phyloP scores from a whole-genome alignment of 2,797 vertebrate species.

The Lagorchestes hirsutus region DNA sequence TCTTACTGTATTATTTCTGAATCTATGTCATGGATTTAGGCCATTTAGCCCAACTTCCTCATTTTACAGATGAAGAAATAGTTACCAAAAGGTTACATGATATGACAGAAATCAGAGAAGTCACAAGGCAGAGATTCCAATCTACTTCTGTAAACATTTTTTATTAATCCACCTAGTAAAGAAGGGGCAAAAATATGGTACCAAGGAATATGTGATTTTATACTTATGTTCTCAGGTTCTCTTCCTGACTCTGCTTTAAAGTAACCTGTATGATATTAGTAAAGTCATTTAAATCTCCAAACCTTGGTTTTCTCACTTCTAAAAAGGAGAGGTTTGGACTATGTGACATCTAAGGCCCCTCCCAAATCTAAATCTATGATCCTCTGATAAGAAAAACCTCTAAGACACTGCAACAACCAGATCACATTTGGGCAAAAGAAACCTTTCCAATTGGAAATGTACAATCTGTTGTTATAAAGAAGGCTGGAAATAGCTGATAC shows the following conservation, averaged over 20 bases:
- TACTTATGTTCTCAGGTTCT: neutral
- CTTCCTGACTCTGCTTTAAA: neutral
- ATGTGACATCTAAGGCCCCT: neutral
- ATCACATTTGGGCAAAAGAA: conserved; percentile 4
- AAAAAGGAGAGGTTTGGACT: neutral
- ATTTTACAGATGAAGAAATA: neutral
- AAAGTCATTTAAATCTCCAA: neutral
- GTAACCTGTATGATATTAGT: neutral
- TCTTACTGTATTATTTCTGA: neutral
- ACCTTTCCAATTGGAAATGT: conserved; percentile 7
- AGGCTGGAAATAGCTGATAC: neutral
- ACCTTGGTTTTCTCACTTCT: neutral
- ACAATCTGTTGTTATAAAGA: conserved; percentile 32
- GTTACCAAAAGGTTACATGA: neutral
- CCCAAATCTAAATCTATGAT: neutral
- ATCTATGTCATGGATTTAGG: neutral
- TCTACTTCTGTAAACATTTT: neutral
- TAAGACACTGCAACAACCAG: neutral
- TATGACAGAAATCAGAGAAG: neutral
- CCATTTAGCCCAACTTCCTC: neutral
- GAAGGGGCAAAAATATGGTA: neutral
- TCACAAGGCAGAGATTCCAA: neutral
- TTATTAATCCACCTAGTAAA: neutral
- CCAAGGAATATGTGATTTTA: neutral
- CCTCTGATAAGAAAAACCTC: conserved; percentile 3